Evolutionary conservation across 2,888 invertebrate genomes (phyloP).

Genomic region (Amphipoea oculea): DNA sequence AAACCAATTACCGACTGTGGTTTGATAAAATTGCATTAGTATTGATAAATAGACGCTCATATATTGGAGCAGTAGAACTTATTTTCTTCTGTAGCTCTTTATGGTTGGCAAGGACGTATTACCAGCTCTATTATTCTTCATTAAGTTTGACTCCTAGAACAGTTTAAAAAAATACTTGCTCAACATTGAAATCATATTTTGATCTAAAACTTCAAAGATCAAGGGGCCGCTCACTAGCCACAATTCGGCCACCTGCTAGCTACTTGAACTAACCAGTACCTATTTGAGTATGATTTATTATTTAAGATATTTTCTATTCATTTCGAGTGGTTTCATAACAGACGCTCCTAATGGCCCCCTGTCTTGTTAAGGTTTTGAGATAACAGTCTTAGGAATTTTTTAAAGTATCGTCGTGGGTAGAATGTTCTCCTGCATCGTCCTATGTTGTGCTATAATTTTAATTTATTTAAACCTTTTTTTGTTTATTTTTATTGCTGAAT

Average conservation of each 20-base stretch:
- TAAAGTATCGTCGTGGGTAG: conserved; percentile 38
- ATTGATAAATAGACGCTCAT: background rate
- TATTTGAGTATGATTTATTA: conserved; percentile 84
- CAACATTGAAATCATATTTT: conserved; percentile 32
- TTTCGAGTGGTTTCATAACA: conserved; percentile 79
- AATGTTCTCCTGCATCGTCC: conserved; percentile 27
- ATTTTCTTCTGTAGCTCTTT: background rate
- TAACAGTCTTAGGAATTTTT: conserved; percentile 54
- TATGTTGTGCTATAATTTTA: background rate
- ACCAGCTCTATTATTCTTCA: background rate
- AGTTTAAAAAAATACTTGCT: conserved; percentile 16
- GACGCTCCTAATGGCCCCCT: conserved; percentile 73
- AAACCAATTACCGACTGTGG: background rate
- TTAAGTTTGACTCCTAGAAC: background rate
- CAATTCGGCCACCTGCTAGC: conserved; percentile 72
- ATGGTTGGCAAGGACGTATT: background rate
- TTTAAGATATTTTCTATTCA: conserved; percentile 72
- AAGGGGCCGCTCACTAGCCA: conserved; percentile 40
- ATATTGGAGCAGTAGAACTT: background rate
- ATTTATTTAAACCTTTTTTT: background rate
- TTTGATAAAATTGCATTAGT: conserved; percentile 12
- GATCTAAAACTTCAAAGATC: conserved; percentile 42
- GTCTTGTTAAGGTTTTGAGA: conserved; percentile 72
- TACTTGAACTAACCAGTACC: conserved; percentile 78
- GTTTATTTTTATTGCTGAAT: too few species aligned